These are phyloP conservation scores for Saxicola maurus DNA, from an alignment of 2,797 vertebrate genomes.

Conservation along the genomic window DNA sequence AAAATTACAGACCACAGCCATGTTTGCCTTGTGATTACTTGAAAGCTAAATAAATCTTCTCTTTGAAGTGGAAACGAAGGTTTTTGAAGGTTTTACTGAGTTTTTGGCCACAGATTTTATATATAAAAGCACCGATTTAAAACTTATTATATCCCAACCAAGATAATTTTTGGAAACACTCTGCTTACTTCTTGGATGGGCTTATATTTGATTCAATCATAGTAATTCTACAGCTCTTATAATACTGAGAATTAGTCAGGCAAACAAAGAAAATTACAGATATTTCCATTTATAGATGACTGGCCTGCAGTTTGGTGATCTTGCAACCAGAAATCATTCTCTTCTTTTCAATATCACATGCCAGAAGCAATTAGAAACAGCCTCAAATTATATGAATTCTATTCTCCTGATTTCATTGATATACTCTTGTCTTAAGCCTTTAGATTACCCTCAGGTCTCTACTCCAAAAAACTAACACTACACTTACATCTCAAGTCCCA, in stretches of 20 bases:
- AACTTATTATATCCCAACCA: background rate
- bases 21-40: slow-evolving; percentile 59
- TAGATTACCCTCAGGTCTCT: background rate
- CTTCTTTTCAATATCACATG: background rate
- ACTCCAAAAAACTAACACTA: background rate
- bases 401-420: background rate
- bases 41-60: slow-evolving; percentile 56
- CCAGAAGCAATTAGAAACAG: background rate
- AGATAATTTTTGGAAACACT: slow-evolving; percentile 35
- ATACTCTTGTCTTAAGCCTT: background rate
- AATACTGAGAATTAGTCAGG: background rate
- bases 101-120: slow-evolving; percentile 34
- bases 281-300: slow-evolving; percentile 7
- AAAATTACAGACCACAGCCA: slow-evolving; percentile 49
- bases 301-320: background rate
- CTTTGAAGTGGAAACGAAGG: slow-evolving; percentile 23
- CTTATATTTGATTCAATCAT: slow-evolving; percentile 13
- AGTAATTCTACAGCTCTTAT: slow-evolving; percentile 18
- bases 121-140: slow-evolving; percentile 1
- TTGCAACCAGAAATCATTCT: background rate
- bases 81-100: slow-evolving; percentile 28
- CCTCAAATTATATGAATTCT: background rate
- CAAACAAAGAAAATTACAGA: background rate
- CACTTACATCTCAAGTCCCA: background rate
- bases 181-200: background rate